These are phyloP conservation scores for Halcyon senegalensis DNA, from an alignment of 2,113 vertebrate species.

Conservation along the genomic window DNA sequence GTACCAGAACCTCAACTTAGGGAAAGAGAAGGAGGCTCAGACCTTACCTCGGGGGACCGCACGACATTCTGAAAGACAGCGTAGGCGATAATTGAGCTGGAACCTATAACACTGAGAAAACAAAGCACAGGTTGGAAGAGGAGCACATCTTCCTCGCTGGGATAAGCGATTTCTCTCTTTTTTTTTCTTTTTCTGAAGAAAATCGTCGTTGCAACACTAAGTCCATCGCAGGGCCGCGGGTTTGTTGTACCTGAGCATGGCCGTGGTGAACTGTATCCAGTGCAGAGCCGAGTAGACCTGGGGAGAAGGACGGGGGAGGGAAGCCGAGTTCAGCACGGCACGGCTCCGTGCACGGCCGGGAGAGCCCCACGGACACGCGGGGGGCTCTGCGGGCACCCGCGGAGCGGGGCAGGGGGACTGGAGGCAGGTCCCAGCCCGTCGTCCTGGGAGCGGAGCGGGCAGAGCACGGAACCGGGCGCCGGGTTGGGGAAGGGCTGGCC, in stretches of 20 bases:
- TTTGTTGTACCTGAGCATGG: slow-evolving; percentile 72
- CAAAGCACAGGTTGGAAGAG: slow-evolving; percentile 29
- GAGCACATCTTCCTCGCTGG: background rate
- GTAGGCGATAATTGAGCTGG: slow-evolving; percentile 79
- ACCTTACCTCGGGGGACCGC: slow-evolving; percentile 76
- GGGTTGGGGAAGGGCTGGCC: background rate
- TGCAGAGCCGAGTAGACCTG: slow-evolving; percentile 73
- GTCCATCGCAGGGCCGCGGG: background rate
- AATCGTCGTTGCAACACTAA: background rate
- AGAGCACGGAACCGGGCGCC: background rate
- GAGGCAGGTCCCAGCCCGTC: background rate
- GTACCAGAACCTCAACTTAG: background rate
- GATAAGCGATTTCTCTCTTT: background rate
- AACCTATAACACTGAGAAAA: slow-evolving; percentile 75
- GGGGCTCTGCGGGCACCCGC: background rate
- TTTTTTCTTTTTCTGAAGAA: background rate
- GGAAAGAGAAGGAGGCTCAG: background rate
- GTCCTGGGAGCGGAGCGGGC: background rate
- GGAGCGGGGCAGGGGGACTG: too few relatives aligned
- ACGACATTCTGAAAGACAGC: slow-evolving; percentile 72
- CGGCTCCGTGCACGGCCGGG: too few relatives aligned
- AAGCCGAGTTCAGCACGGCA: background rate
- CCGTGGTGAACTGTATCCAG: slow-evolving; percentile 80
- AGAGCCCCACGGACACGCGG: background rate
- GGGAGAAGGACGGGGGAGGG: background rate